These are phyloP conservation scores for Habropoda laboriosa DNA, from an alignment of 1,140 invertebrate species.

Conservation along the genomic window DNA sequence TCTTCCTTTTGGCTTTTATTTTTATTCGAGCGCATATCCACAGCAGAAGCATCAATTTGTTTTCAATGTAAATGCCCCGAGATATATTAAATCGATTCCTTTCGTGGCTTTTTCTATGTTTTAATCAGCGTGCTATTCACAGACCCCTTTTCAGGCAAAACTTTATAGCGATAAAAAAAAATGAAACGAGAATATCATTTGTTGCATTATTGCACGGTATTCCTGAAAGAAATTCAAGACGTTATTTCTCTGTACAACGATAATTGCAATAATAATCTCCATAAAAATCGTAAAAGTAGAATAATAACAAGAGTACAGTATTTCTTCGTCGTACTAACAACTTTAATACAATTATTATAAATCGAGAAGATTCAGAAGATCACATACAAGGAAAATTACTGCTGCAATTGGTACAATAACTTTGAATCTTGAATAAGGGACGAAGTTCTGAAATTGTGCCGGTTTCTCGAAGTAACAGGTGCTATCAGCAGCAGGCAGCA, in stretches of 20 bases:
- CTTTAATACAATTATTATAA: neutral
- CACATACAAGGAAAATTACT: no score
- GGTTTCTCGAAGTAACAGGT: constrained; percentile 24
- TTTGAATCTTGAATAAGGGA: neutral
- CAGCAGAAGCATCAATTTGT: constrained; percentile 17
- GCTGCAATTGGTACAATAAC: neutral
- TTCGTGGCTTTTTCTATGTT: neutral
- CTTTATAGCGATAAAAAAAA: no score
- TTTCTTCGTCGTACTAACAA: no score
- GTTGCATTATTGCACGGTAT: no score
- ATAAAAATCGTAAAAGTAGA: no score
- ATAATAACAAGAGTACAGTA: no score
- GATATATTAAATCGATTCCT: constrained; percentile 19
- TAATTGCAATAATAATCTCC: neutral
- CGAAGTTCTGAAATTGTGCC: neutral
- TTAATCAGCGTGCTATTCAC: neutral
- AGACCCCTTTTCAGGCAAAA: no score
- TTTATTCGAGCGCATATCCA: constrained; percentile 27
- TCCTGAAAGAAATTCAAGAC: neutral
- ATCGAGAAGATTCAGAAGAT: neutral
- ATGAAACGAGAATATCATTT: neutral
- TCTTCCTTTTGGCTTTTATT: neutral
- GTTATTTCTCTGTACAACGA: neutral
- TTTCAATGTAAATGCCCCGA: constrained; percentile 15
- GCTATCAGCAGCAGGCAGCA: neutral